Evolutionary conservation across 2,797 vertebrate genomes (phyloP).

Genomic region (Sebastes kiyomatsui): DNA sequence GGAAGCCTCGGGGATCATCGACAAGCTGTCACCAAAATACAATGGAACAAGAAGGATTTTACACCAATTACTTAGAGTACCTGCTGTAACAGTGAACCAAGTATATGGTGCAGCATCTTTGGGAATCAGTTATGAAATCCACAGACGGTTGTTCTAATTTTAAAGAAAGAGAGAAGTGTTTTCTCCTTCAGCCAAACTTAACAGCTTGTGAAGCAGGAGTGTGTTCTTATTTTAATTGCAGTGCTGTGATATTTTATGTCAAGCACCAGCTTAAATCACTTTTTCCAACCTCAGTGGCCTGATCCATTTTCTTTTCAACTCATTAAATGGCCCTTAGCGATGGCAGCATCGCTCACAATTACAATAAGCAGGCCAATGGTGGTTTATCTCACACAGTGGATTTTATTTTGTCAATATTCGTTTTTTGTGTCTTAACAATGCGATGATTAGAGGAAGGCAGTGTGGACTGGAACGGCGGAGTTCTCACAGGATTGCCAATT

Average conservation of each 20-base stretch:
- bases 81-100: constrained; percentile 4
- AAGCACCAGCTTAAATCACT: not conserved
- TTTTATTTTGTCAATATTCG: constrained; percentile 26
- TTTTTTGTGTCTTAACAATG: constrained; percentile 28
- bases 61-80: constrained; percentile 54
- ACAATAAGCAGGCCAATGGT: not conserved
- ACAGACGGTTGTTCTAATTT: constrained; percentile 10
- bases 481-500: constrained; percentile 63
- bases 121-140: constrained; percentile 12
- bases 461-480: constrained; percentile 8
- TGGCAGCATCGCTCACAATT: not conserved
- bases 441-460: constrained; percentile 27
- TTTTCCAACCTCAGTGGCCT: not conserved
- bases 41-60: constrained; percentile 42
- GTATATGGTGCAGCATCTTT: constrained; percentile 7
- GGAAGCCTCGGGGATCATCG: constrained; percentile 38
- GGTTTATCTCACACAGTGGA: not conserved
- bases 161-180: constrained; percentile 1
- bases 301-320: not conserved
- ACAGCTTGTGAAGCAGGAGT: not conserved
- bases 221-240: not conserved
- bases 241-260: not conserved
- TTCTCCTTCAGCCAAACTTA: not conserved
- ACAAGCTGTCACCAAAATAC: constrained; percentile 56
- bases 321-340: not conserved